phyloP scores from a whole-genome alignment of 2,113 vertebrate genomes.

The Macrotus californicus region DNA sequence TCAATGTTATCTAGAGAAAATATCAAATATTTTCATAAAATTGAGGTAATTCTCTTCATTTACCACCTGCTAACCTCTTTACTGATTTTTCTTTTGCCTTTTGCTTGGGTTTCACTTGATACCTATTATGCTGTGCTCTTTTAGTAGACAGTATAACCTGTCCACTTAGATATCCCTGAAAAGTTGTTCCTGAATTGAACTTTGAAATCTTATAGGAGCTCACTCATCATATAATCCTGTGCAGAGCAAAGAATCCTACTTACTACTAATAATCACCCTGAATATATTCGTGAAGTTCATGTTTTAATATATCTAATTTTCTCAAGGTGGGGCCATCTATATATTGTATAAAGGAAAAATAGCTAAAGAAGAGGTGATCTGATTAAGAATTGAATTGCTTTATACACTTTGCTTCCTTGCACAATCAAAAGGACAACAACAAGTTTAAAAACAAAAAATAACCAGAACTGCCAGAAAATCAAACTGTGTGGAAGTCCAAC shows the following conservation, averaged over 20 bases:
- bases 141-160: not conserved
- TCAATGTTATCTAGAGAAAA: not conserved
- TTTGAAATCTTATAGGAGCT: not conserved
- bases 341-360: not conserved
- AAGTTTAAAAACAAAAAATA: too few species aligned
- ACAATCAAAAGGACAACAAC: too few species aligned
- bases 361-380: not conserved
- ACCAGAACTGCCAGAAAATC: too few species aligned
- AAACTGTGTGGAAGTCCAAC: too few species aligned
- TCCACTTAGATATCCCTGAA: not conserved
- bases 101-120: not conserved
- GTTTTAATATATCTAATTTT: not conserved
- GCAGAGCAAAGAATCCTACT: not conserved
- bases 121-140: not conserved
- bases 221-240: not conserved
- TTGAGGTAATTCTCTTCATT: not conserved
- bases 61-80: not conserved
- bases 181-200: not conserved
- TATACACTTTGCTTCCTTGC: too few species aligned
- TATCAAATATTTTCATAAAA: not conserved
- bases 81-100: not conserved
- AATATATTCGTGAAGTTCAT: not conserved
- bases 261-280: not conserved
- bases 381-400: not conserved
- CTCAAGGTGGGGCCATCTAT: not conserved